Conservation (phyloP, 2,113 vertebrate genomes). For the Cairina moschata region DNA sequence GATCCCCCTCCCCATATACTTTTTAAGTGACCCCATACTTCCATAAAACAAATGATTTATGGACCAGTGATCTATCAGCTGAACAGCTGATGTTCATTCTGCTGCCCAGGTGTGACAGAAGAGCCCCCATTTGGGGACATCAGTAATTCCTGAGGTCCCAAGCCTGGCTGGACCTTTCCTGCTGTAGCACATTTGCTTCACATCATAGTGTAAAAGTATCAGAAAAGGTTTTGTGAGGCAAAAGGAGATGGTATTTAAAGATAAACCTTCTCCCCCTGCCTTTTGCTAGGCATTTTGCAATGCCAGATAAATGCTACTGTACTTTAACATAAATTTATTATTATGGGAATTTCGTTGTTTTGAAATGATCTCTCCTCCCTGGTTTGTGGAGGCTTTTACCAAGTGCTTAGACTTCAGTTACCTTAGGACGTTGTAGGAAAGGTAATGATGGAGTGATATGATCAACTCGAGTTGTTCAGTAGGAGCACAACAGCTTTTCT, state of each 20-base stretch:
- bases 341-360: not conserved
- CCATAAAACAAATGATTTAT: not conserved
- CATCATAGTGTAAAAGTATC: rapidly evolving
- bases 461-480: not conserved
- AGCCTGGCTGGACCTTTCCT: not conserved
- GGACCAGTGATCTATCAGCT: not conserved
- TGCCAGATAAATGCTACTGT: not conserved
- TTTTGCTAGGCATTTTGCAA: not conserved
- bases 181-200: not conserved
- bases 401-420: not conserved
- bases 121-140: not conserved
- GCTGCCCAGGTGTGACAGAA: not conserved
- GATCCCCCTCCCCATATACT: not conserved
- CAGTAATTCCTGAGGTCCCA: not conserved
- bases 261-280: not conserved
- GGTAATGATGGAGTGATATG: not conserved
- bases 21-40: not conserved
- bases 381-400: not conserved
- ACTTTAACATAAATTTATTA: not conserved
- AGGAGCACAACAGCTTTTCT: not conserved
- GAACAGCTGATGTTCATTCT: not conserved
- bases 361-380: not conserved
- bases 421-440: not conserved
- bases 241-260: not conserved
- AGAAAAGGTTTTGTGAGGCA: not conserved